Conservation (phyloP, 37 sponge, comb jelly and placozoan genomes). For the Beroe ovata region DNA sequence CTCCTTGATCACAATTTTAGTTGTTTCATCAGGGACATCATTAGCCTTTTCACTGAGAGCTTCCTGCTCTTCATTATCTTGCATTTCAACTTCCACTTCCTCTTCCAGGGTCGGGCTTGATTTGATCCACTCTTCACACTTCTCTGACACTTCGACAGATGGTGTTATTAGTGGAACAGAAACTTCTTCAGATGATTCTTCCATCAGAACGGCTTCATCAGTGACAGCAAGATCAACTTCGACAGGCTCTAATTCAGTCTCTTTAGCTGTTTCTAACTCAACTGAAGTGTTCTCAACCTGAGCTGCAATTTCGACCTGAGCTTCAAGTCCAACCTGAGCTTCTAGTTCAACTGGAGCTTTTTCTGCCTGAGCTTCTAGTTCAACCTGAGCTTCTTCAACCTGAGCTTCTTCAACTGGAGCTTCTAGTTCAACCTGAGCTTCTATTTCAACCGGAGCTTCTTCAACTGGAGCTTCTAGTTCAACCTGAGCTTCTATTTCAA, state of each 20-base stretch:
- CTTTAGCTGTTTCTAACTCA: too few species aligned
- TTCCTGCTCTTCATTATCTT: not conserved
- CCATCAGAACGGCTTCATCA: not conserved
- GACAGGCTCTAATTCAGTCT: not conserved
- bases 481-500: not conserved
- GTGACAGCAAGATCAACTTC: not conserved
- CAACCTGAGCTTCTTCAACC: not conserved
- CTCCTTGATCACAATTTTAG: not conserved
- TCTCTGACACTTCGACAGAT: not conserved
- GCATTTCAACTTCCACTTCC: not conserved
- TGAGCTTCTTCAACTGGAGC: not conserved
- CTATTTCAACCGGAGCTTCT: not conserved
- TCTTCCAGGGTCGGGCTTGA: not conserved
- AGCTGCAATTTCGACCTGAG: not conserved
- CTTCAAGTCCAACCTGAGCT: not conserved
- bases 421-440: not conserved
- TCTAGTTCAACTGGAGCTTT: not conserved
- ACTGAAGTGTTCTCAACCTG: not conserved
- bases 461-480: not conserved
- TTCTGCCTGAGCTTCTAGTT: not conserved
- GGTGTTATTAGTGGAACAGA: not conserved
- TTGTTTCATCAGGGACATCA: not conserved
- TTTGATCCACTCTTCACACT: not conserved
- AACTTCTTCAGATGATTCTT: not conserved
- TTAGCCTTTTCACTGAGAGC: not conserved